Evolutionary conservation across 2,797 vertebrate genomes (phyloP).

Genomic region (Acropternis orthonyx): DNA sequence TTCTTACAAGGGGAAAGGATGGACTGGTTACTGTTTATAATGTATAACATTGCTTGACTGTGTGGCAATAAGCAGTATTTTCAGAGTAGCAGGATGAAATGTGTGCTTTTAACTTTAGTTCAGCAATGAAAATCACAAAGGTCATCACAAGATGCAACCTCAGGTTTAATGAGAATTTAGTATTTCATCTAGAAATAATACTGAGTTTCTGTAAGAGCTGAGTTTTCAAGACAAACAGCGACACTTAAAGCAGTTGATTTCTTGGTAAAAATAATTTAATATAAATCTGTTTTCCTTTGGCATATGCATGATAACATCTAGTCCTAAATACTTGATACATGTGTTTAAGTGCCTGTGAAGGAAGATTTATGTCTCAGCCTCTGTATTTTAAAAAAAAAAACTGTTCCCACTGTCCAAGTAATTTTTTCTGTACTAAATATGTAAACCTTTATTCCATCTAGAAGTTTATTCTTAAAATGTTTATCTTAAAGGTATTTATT

Average conservation of each 20-base stretch:
- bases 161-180: neutral
- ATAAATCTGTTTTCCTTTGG: neutral
- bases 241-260: neutral
- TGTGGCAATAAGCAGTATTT: conserved; percentile 14
- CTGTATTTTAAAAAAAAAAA: neutral
- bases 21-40: neutral
- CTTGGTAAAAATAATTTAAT: neutral
- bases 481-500: neutral
- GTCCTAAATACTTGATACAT: neutral
- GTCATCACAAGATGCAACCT: neutral
- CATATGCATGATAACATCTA: neutral
- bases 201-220: neutral
- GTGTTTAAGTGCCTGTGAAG: neutral
- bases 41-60: neutral
- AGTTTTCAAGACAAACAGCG: neutral
- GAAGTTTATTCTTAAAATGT: neutral
- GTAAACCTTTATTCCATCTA: neutral
- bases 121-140: neutral
- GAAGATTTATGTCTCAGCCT: neutral
- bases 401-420: neutral
- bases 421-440: neutral
- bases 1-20: neutral
- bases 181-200: neutral
- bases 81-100: conserved; percentile 10
- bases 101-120: neutral